Percentiles rank a stretch among this genome's conserved stretches.
phyloP scores from a whole-genome alignment of 2,797 vertebrate genomes.

The Cynopterus sphinx region DNA sequence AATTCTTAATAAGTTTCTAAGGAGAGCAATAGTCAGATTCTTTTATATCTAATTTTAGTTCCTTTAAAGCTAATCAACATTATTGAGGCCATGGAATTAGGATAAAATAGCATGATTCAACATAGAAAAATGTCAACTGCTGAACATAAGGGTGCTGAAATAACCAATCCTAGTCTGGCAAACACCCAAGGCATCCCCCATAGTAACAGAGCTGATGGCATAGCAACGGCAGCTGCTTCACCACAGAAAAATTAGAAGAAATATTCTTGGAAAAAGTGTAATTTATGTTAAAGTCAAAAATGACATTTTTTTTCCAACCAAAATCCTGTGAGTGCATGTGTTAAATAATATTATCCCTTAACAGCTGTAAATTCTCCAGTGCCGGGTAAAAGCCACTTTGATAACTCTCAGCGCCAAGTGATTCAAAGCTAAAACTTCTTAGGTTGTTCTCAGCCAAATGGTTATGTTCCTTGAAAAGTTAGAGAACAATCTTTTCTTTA shows the following conservation, averaged over 20 bases:
- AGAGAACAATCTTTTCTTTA: not conserved
- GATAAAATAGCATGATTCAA: slow-evolving; percentile 63
- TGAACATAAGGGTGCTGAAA: slow-evolving; percentile 63
- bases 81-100: slow-evolving; percentile 57
- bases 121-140: slow-evolving; percentile 51
- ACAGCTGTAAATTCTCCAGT: not conserved
- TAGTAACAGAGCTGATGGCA: slow-evolving; percentile 65
- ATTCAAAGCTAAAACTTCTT: slow-evolving; percentile 39
- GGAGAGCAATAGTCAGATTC: slow-evolving; percentile 1
- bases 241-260: slow-evolving; percentile 61
- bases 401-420: not conserved
- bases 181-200: slow-evolving; percentile 55
- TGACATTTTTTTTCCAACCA: slow-evolving; percentile 59
- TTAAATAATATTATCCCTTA: slow-evolving; percentile 35
- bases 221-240: slow-evolving; percentile 53
- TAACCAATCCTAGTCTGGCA: slow-evolving; percentile 50
- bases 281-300: slow-evolving; percentile 56
- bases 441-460: not conserved
- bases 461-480: slow-evolving; percentile 17
- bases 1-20: not conserved
- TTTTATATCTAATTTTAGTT: slow-evolving; percentile 51
- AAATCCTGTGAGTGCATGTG: not conserved
- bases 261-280: slow-evolving; percentile 60
- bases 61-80: slow-evolving; percentile 66
- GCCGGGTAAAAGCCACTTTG: not conserved